Evolutionary conservation across 2,888 invertebrate genomes (phyloP), one percentile per base, ranked within the genome.

Genomic region (Ophion ventricosus): DNA sequence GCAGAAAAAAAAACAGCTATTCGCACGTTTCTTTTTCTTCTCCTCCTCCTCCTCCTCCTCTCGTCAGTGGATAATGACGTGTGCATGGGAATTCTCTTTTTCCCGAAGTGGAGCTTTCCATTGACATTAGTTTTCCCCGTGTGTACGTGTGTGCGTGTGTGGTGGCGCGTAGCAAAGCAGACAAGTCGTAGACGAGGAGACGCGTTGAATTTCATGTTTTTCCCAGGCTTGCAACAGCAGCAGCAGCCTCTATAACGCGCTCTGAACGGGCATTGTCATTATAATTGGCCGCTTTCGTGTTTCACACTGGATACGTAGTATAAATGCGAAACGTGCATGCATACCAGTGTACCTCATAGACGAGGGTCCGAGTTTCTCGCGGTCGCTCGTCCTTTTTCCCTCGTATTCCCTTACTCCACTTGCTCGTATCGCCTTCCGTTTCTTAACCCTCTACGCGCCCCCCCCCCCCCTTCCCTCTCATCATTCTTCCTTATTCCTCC

Each of bases 231-330:
- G 40, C 61, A 87, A 7, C 29, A 29, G 29, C 11, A 49, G 14
- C 49, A 49, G 49, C 49, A 49, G 49, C 49, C 49, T 49, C 88
- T 88, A 89, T 87, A 88, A 87, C 77, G 81, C 70, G 49, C 49
- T 49, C 49, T 14, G 56, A 78, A 87, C 87, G 87, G 87, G 89
- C 91, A 92, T 93, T 93, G 93, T 93, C 93, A 93, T 93, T 93
- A 90, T 93, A 93, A 93, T 93, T 92, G 92, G 91, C 91, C 89
- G 82, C 90, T 90, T 91, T 92, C 92, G 91, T 91, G 90, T 90
- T 91, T 91, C 90, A 89, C 91, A 89, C 69, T 49, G 10, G 69
- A 69, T 69, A 17, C 11, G 49, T 49, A 49, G 25, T 49, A 26
- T 26, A 49, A 20, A 25, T 17, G 49, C 67, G 67, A 67, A 49